A percentile compares a stretch with the other conserved stretches of the same genome.
These are phyloP conservation scores for Caenorhabditis parvicauda DNA, from an alignment of 2,888 invertebrate genomes.

Conservation along the genomic window DNA sequence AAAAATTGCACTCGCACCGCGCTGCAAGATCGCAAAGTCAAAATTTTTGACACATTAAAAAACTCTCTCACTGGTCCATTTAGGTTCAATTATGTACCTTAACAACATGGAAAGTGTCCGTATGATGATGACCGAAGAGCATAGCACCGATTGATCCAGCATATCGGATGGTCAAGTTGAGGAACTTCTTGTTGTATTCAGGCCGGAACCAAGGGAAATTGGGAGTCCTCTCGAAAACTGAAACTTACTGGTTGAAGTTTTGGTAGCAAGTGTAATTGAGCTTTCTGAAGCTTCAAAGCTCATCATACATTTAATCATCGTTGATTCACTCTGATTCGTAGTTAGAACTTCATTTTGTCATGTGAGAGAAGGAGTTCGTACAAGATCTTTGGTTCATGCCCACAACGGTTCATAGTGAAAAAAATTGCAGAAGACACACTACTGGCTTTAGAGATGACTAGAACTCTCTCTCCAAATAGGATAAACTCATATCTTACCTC, in stretches of 20 bases:
- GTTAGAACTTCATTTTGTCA: no score
- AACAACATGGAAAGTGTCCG: constrained; percentile 62
- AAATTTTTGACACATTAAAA: no score
- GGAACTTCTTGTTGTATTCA: constrained; percentile 61
- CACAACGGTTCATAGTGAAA: no score
- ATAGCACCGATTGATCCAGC: constrained; percentile 63
- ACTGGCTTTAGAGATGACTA: not conserved
- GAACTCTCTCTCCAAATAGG: not conserved
- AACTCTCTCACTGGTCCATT: no score
- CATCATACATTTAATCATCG: not conserved
- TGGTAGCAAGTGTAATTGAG: not conserved
- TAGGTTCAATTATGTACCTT: constrained; percentile 26
- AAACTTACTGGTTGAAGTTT: constrained; percentile 1
- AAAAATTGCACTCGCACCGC: no score
- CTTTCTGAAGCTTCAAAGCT: not conserved
- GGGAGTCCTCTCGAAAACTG: constrained; percentile 60
- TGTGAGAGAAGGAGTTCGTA: no score
- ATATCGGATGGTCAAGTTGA: constrained; percentile 59
- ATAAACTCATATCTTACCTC: constrained; percentile 30
- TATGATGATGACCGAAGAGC: constrained; percentile 63
- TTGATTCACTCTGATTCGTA: no score
- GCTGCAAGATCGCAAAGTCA: no score
- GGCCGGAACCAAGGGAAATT: constrained; percentile 63
- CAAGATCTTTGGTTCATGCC: no score
- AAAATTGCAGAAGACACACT: not conserved